Conservation (phyloP, 2,888 invertebrate species). For the Callinectes sapidus region DNA sequence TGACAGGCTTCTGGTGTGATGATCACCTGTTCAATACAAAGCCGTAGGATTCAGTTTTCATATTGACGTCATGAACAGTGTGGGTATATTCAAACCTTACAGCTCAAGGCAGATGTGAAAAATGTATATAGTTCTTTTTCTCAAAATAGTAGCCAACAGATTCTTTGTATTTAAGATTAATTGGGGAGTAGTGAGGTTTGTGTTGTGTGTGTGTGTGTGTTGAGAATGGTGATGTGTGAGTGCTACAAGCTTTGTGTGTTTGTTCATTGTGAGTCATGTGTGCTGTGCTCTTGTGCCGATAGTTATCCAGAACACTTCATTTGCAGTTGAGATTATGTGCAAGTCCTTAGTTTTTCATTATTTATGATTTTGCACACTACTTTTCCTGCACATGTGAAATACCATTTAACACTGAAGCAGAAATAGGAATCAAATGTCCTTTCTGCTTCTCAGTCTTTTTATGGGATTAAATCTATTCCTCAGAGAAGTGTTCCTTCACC, state of each 20-base stretch:
- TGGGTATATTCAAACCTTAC: not conserved
- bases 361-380: not conserved
- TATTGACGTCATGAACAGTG: not conserved
- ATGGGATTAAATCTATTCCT: not conserved
- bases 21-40: not conserved
- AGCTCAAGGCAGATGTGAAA: not conserved
- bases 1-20: no score
- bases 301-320: not conserved
- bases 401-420: not conserved
- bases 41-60: not conserved
- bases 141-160: not conserved
- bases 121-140: not conserved
- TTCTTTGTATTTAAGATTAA: not conserved
- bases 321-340: not conserved
- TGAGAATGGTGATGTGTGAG: not conserved
- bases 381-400: not conserved
- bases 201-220: not conserved
- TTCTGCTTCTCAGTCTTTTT: not conserved
- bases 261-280: not conserved
- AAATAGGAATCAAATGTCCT: slow-evolving; percentile 1
- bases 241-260: slow-evolving; percentile 5
- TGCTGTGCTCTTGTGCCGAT: not conserved
- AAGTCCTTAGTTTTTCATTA: not conserved
- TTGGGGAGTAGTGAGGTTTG: not conserved
- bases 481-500: not conserved